Evolutionary conservation across 2,113 vertebrate species (phyloP).

Genomic region (Lamprotornis superbus): DNA sequence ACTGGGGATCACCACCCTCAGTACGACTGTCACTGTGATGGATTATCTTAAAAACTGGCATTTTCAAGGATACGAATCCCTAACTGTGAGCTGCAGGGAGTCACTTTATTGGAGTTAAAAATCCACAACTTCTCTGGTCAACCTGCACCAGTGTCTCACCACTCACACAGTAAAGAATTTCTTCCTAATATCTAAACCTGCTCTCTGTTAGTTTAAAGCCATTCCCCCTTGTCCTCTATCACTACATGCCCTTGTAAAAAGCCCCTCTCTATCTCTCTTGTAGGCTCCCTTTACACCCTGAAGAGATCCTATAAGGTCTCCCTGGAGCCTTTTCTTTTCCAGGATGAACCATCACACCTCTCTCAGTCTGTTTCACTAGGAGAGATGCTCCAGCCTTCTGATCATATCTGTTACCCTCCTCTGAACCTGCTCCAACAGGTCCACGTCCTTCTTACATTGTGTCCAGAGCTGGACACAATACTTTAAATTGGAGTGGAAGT

Average conservation of each 20-base stretch:
- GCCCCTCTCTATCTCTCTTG: background rate
- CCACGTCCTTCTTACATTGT: background rate
- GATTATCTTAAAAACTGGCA: background rate
- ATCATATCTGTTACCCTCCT: background rate
- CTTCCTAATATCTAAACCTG: background rate
- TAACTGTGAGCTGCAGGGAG: background rate
- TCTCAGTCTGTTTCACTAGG: background rate
- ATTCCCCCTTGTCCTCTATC: no score
- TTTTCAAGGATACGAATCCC: background rate
- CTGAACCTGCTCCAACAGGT: background rate
- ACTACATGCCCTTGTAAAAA: background rate
- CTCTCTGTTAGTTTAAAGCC: background rate
- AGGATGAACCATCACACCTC: background rate
- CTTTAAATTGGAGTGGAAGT: background rate
- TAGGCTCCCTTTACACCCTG: background rate
- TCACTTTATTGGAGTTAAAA: background rate
- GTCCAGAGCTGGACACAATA: background rate
- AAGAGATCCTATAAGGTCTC: background rate
- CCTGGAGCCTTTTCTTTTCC: background rate
- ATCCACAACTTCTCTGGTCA: background rate
- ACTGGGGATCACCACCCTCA: background rate
- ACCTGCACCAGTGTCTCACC: background rate
- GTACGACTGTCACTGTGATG: background rate
- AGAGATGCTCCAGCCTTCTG: background rate
- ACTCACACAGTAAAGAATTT: background rate